phyloP scores from a whole-genome alignment of 2,113 vertebrate genomes.

The Proteles cristata region DNA sequence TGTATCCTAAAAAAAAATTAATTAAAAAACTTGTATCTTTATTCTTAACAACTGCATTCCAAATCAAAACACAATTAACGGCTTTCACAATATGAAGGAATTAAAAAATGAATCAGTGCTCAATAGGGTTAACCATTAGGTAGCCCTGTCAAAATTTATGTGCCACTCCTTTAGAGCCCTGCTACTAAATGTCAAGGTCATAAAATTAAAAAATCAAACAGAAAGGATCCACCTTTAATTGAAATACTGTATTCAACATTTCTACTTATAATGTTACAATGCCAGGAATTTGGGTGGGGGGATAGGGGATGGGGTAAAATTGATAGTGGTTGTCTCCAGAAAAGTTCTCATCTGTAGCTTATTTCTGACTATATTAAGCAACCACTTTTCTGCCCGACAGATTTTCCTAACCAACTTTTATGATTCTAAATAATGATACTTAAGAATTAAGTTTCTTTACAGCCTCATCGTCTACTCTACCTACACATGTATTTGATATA shows the following conservation, averaged over 20 bases:
- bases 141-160: background rate
- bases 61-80: slow-evolving; percentile 11
- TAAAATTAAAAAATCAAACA: background rate
- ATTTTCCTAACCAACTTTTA: background rate
- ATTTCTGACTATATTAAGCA: background rate
- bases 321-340: background rate
- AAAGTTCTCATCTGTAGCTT: background rate
- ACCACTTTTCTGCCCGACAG: background rate
- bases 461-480: background rate
- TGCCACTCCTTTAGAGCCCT: background rate
- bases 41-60: background rate
- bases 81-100: background rate
- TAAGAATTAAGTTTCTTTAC: slow-evolving; percentile 3
- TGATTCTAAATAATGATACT: background rate
- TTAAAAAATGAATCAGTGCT: background rate
- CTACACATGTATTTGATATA: background rate
- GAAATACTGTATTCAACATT: background rate
- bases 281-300: background rate
- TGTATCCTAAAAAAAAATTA: too few relatives aligned
- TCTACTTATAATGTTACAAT: slow-evolving; percentile 28
- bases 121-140: background rate
- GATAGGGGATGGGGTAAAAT: background rate
- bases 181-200: slow-evolving; percentile 40
- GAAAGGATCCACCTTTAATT: background rate
- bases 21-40: background rate